Percentiles rank a stretch among this genome's conserved stretches.
Evolutionary conservation across 1,140 invertebrate genomes (phyloP).

Genomic region (Nautilus pompilius): DNA sequence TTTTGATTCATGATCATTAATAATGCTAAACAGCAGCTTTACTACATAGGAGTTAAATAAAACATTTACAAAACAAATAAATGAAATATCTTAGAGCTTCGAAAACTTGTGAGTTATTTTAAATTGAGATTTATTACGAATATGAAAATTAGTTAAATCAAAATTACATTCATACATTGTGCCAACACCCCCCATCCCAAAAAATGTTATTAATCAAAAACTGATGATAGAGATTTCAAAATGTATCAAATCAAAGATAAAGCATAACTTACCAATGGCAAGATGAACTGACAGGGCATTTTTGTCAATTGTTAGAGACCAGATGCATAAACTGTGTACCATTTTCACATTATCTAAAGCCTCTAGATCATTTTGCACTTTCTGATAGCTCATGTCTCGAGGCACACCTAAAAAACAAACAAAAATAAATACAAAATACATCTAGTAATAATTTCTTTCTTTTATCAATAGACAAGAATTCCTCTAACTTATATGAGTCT

Average conservation of each 20-base stretch:
- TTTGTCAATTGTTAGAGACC: slow-evolving; percentile 95
- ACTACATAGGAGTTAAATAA: no score
- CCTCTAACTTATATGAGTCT: no score
- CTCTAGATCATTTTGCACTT: slow-evolving; percentile 60
- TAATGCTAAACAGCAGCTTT: no score
- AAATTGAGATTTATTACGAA: neutral
- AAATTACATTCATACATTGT: no score
- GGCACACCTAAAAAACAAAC: slow-evolving; percentile 33
- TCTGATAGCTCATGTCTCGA: slow-evolving; percentile 27
- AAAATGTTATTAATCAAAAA: neutral
- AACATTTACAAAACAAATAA: no score
- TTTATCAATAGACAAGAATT: no score
- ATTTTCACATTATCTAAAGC: slow-evolving; percentile 82
- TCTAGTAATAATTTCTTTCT: neutral
- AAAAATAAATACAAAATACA: neutral
- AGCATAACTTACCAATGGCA: slow-evolving; percentile 70
- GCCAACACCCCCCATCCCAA: no score
- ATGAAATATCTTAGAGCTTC: neutral
- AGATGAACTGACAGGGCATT: slow-evolving; percentile 90
- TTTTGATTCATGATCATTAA: no score
- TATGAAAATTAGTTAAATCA: neutral
- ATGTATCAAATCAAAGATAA: neutral
- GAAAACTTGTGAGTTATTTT: neutral
- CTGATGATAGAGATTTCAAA: neutral
- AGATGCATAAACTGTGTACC: slow-evolving; percentile 94